Evolutionary conservation across 2,888 invertebrate genomes (phyloP), one percentile per base, ranked within the genome.

Genomic region (Agrotis exclamationis): DNA sequence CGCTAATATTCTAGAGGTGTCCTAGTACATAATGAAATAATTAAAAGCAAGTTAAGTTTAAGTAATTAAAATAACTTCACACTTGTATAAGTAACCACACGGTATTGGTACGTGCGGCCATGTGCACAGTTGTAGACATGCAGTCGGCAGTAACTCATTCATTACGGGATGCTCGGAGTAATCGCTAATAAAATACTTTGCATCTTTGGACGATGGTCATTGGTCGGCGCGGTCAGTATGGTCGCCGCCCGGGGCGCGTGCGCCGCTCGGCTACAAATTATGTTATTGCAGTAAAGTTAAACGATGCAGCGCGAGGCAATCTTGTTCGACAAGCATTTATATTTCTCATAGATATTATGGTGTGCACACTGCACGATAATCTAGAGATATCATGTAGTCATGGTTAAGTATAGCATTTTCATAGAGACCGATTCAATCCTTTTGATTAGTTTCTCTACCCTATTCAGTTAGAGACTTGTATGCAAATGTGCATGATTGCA

Each of bases 261-360:
- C 75, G 67, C 79, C 62, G 50, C 28, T 51, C 47, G 57, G 64
- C 58, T 53, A 66, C 63, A 24, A 48, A 64, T 74, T 60, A 69
- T 69, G 56, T 44, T 69, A 66, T 53, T 70, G 60, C 80, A 39
- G 50, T 63, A 56, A 64, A 63, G n/a, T 53, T 66, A 67, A 53
- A 64, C 51, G 72, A 77, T 51, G 63, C 63, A 53, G 50, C 56
- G 22, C 48, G 33, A 50, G 24, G 45, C 45, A 50, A 62, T 47
- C 45, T 62, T 74, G 74, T 73, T 62, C 64, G 54, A 79, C 53
- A 62, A 63, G 54, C 47, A 58, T 33, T 39, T 7, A 11, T 47
- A 44, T 58, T 54, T 16, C 39, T 18, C 28, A 66, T n/a, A 53
- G 11, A 33, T 20, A 39, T 53, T 22, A 44, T 28, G n/a, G 39